Conservation (phyloP, 2,888 invertebrate species). For the Lepetodrilus schrolli region DNA sequence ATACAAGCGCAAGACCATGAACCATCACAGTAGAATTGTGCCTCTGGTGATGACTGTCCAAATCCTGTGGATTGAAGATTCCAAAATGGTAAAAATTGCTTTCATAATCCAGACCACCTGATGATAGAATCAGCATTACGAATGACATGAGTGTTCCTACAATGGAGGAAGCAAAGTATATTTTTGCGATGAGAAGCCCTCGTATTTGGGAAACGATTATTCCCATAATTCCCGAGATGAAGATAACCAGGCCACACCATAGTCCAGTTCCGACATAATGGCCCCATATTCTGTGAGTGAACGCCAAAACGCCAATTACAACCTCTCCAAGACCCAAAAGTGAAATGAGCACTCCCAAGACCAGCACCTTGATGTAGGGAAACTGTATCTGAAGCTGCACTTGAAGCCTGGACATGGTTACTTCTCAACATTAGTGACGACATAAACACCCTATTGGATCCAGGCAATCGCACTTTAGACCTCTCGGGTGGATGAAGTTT, state of each 20-base stretch:
- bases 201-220: conserved; percentile 54
- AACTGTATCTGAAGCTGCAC: conserved; percentile 42
- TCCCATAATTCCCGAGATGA: conserved; percentile 58
- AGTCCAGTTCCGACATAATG: conserved; percentile 67
- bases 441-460: not conserved
- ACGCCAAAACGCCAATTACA: conserved; percentile 59
- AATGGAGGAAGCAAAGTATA: conserved; percentile 54
- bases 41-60: conserved; percentile 33
- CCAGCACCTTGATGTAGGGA: conserved; percentile 59
- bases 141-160: conserved; percentile 55
- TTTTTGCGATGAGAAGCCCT: conserved; percentile 52
- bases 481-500: no score
- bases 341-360: conserved; percentile 58
- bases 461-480: not conserved
- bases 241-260: conserved; percentile 63
- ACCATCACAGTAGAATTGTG: conserved; percentile 52
- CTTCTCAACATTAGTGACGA: not conserved
- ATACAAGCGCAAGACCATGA: conserved; percentile 57
- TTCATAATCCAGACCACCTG: conserved; percentile 58
- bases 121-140: conserved; percentile 60
- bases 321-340: conserved; percentile 62
- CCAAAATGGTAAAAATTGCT: conserved; percentile 58
- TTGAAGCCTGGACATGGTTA: conserved; percentile 19
- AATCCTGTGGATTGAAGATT: conserved; percentile 29
- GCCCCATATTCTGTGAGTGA: conserved; percentile 64